Evolutionary conservation across 2,888 invertebrate species (phyloP).

Genomic region (Cosmorhoe ocellata): DNA sequence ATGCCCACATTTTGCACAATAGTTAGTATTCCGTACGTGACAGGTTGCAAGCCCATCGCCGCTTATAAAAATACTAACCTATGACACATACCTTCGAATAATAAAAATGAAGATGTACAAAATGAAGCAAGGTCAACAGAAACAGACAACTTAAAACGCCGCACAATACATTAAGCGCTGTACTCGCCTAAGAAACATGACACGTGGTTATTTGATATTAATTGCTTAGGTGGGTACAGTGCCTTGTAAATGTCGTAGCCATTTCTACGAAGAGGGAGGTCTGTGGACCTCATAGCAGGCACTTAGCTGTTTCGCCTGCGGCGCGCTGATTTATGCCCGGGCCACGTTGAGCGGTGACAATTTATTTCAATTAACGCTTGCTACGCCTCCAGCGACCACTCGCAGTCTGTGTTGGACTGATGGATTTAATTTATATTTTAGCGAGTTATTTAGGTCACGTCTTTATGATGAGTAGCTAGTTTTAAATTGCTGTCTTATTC

Average conservation of each 20-base stretch:
- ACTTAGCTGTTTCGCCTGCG: constrained; percentile 77
- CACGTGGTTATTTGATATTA: no score
- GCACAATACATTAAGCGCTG: no score
- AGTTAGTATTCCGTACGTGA: no score
- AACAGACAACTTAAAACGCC: no score
- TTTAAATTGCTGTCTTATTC: not conserved
- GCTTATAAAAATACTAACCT: no score
- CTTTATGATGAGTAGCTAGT: not conserved
- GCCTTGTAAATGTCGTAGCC: constrained; percentile 17
- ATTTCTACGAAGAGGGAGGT: constrained; percentile 48
- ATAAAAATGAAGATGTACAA: no score
- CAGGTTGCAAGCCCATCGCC: no score
- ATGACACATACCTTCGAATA: no score
- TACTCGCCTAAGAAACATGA: no score
- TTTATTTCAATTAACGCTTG: constrained; percentile 79
- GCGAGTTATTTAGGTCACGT: constrained; percentile 19
- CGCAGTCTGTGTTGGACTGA: constrained; percentile 25
- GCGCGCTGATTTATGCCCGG: constrained; percentile 78
- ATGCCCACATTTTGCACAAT: no score
- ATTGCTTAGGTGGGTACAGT: no score
- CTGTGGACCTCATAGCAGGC: constrained; percentile 62
- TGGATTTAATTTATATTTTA: constrained; percentile 26
- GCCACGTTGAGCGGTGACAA: constrained; percentile 74
- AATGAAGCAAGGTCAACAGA: no score
- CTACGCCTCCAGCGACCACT: constrained; percentile 55